Percentiles rank a stretch among this genome's conserved stretches.
Conservation (phyloP, 1,140 invertebrate species). For the Dinoponera quadriceps region DNA sequence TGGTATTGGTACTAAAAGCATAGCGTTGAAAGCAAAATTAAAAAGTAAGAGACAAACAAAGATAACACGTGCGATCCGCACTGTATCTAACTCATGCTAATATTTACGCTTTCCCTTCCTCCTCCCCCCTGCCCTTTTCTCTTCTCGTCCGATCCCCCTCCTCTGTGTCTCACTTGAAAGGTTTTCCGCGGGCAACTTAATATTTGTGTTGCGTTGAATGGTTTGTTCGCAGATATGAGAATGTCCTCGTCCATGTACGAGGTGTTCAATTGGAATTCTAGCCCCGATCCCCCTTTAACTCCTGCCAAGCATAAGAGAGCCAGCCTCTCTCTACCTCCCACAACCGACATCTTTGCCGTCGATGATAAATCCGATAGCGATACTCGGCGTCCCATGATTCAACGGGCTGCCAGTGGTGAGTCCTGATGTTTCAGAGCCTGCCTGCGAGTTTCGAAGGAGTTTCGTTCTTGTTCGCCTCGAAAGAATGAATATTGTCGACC, state of each 20-base stretch:
- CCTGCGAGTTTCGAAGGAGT: slow-evolving; percentile 71
- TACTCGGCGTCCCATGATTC: slow-evolving; percentile 82
- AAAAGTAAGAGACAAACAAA: not conserved
- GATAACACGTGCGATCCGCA: slow-evolving; percentile 48
- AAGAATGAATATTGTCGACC: slow-evolving; percentile 67
- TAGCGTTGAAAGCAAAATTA: too few species aligned
- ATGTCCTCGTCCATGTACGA: slow-evolving; percentile 92
- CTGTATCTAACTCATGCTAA: slow-evolving; percentile 67
- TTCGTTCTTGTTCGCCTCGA: slow-evolving; percentile 68
- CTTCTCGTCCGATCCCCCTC: slow-evolving; percentile 12
- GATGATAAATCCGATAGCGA: slow-evolving; percentile 84
- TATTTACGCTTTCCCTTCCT: slow-evolving; percentile 11
- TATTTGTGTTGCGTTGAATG: slow-evolving; percentile 72
- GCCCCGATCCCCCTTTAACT: slow-evolving; percentile 84
- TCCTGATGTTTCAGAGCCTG: slow-evolving; percentile 70
- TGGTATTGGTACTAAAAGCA: not conserved
- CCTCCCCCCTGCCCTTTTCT: not conserved
- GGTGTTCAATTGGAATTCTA: slow-evolving; percentile 90
- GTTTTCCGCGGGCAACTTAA: slow-evolving; percentile 58
- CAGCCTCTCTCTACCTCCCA: slow-evolving; percentile 84
- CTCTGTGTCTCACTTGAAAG: not conserved
- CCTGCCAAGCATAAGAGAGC: slow-evolving; percentile 85
- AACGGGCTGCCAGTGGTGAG: slow-evolving; percentile 84
- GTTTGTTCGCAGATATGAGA: slow-evolving; percentile 88
- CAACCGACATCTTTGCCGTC: slow-evolving; percentile 86